Evolutionary conservation across 2,888 invertebrate species (phyloP).

Genomic region (Penaeus monodon): DNA sequence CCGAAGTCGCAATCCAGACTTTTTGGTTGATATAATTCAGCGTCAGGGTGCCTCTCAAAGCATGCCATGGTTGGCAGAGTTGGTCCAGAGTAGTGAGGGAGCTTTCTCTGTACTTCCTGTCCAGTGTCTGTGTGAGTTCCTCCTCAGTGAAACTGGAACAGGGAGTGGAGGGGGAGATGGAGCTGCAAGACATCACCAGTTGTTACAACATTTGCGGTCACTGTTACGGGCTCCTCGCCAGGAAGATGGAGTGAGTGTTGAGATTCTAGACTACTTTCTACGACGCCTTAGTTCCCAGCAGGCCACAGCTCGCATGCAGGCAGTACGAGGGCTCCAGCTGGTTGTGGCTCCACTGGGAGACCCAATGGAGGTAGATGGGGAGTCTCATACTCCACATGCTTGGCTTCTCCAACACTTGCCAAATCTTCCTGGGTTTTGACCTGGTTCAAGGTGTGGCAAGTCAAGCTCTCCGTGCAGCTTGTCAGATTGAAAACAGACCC

Average conservation of each 20-base stretch:
- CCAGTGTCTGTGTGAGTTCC: conserved; percentile 97
- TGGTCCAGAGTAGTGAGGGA: conserved; percentile 91
- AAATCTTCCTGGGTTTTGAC: conserved; percentile 83
- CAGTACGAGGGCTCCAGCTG: conserved; percentile 73
- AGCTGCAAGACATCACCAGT: conserved; percentile 82
- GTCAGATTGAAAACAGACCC: conserved; percentile 92
- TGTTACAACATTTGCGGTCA: conserved; percentile 77
- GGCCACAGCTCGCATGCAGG: conserved; percentile 81
- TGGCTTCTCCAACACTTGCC: conserved; percentile 73
- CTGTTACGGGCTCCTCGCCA: conserved; percentile 73
- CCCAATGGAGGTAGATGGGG: conserved; percentile 64
- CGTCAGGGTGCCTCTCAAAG: conserved; percentile 84
- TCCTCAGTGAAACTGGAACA: conserved; percentile 74
- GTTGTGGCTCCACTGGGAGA: conserved; percentile 65
- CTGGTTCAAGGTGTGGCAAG: conserved; percentile 66
- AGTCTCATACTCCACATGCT: conserved; percentile 66
- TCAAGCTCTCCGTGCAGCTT: conserved; percentile 83
- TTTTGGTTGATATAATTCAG: conserved; percentile 90
- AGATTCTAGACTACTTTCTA: conserved; percentile 90
- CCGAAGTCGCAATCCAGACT: conserved; percentile 88
- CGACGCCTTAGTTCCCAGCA: conserved; percentile 86
- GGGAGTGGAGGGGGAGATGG: conserved; percentile 44
- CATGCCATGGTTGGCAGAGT: conserved; percentile 96
- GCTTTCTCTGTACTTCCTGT: conserved; percentile 84
- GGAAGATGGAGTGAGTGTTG: conserved; percentile 77